phyloP scores from a whole-genome alignment of 2,797 vertebrate species.

The Gastrophryne carolinensis region DNA sequence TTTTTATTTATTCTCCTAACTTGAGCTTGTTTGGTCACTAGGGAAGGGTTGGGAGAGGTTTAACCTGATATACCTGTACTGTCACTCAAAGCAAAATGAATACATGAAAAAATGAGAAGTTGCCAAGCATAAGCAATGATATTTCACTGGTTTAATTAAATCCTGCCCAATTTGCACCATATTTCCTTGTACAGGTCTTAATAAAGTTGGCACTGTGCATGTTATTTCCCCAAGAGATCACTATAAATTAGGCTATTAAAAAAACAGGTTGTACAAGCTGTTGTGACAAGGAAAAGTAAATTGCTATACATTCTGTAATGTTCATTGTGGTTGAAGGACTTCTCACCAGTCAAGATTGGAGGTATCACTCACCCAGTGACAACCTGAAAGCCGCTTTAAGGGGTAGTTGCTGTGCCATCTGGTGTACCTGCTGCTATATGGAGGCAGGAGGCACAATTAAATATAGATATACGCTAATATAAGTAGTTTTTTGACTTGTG shows the following conservation, averaged over 20 bases:
- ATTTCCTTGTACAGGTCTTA: too few species aligned
- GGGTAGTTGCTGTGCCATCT: conserved; percentile 61
- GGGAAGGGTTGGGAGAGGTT: too few species aligned
- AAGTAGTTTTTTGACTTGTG: conserved; percentile 60
- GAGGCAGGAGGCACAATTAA: conserved; percentile 58
- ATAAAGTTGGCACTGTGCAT: too few species aligned
- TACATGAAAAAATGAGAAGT: too few species aligned
- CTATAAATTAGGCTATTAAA: neutral
- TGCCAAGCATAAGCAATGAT: too few species aligned
- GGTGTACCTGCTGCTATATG: conserved; percentile 60
- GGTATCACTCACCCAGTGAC: neutral
- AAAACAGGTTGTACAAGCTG: neutral
- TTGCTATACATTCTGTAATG: neutral
- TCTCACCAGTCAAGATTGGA: neutral
- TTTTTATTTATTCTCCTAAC: too few species aligned
- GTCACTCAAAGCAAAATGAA: too few species aligned
- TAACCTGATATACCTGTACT: too few species aligned
- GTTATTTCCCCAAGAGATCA: neutral
- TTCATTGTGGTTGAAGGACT: neutral
- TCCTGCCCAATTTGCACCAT: too few species aligned
- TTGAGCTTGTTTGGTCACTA: too few species aligned
- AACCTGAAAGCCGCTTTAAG: conserved; percentile 11
- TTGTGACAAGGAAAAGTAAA: neutral
- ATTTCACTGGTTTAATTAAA: too few species aligned
- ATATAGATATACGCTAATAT: conserved; percentile 56